Conservation (phyloP, 2,113 vertebrate genomes). For the Apeltes quadracus region DNA sequence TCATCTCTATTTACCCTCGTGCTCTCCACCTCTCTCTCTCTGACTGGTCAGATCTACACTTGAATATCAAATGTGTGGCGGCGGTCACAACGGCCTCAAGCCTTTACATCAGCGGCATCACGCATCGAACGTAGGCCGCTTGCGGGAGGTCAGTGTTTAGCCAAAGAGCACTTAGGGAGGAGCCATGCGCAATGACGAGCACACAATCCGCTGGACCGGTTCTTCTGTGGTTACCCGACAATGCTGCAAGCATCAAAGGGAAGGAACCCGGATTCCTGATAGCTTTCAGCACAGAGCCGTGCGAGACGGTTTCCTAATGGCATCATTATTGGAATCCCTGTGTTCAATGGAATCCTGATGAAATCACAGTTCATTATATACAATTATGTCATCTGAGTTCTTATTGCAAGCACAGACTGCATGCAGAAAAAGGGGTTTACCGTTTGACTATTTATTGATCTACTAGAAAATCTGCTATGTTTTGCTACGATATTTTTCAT, state of each 20-base stretch:
- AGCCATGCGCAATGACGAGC: background rate
- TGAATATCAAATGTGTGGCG: slow-evolving; percentile 2
- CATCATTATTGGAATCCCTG: background rate
- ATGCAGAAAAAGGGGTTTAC: background rate
- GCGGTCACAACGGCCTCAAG: background rate
- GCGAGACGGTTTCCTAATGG: background rate
- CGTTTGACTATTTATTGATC: background rate
- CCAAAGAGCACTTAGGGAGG: background rate
- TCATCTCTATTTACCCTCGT: slow-evolving; percentile 18
- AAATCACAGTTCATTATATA: too few species aligned
- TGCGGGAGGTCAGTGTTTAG: background rate
- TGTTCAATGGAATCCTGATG: background rate
- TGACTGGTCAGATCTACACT: background rate
- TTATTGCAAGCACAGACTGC: background rate
- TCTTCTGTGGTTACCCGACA: slow-evolving; percentile 29
- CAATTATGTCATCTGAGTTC: too few species aligned
- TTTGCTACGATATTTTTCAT: background rate
- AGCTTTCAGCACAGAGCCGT: background rate
- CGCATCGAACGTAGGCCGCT: background rate
- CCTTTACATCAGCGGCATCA: background rate
- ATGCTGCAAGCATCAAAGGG: background rate
- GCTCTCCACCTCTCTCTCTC: background rate
- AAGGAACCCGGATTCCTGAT: background rate
- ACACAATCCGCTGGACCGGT: slow-evolving; percentile 8
- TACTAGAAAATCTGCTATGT: background rate